Evolutionary conservation across 2,888 invertebrate genomes (phyloP).

Genomic region (Erebia epiphron): DNA sequence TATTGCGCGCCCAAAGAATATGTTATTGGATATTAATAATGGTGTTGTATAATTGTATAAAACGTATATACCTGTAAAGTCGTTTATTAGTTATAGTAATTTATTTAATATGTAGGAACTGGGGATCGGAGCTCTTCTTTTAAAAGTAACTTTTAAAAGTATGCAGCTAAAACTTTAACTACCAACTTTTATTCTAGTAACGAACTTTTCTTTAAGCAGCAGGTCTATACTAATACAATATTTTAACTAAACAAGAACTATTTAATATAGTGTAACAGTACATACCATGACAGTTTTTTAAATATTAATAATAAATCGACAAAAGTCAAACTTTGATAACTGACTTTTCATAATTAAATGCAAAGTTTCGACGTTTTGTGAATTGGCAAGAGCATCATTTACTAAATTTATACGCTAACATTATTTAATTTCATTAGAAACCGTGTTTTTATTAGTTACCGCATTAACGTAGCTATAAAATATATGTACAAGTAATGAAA

Average conservation of each 20-base stretch:
- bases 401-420: constrained; percentile 42
- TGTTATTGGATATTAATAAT: constrained; percentile 69
- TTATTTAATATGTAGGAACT: constrained; percentile 70
- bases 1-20: constrained; percentile 78
- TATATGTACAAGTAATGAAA: constrained; percentile 48
- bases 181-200: constrained; percentile 34
- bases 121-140: constrained; percentile 70
- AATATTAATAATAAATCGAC: constrained; percentile 32
- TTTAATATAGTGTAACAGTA: constrained; percentile 12
- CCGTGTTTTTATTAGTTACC: constrained; percentile 53
- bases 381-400: constrained; percentile 47
- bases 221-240: constrained; percentile 6
- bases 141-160: constrained; percentile 76
- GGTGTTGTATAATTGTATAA: constrained; percentile 81
- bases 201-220: constrained; percentile 13
- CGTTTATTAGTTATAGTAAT: constrained; percentile 74
- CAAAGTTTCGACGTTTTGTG: constrained; percentile 78
- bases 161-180: constrained; percentile 58
- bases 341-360: constrained; percentile 48
- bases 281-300: constrained; percentile 12
- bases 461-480: constrained; percentile 51
- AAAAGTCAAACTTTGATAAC: constrained; percentile 76
- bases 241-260: background rate
- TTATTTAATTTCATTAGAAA: constrained; percentile 35
- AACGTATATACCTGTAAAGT: constrained; percentile 79